Conservation (phyloP, 2,797 vertebrate genomes). For the Sphaeramia orbicularis region DNA sequence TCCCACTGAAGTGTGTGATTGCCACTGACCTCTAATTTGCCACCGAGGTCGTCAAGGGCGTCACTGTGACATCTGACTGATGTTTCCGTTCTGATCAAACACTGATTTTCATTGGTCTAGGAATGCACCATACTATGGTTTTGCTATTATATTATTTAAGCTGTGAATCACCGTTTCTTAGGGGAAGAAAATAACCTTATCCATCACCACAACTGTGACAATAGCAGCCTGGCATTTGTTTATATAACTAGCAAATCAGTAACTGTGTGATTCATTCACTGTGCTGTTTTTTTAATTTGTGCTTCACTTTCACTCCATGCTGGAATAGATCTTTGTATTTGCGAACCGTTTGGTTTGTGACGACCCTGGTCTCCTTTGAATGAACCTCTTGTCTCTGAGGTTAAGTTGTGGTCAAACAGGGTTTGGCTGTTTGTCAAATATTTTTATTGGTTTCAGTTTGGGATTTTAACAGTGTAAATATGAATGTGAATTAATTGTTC, state of each 20-base stretch:
- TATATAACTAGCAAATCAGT: slow-evolving; percentile 58
- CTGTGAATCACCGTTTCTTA: slow-evolving; percentile 47
- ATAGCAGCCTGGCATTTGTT: slow-evolving; percentile 39
- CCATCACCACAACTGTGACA: slow-evolving; percentile 35
- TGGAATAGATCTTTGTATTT: slow-evolving; percentile 39
- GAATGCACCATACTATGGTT: slow-evolving; percentile 17
- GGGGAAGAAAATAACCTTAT: slow-evolving; percentile 22
- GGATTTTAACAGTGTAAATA: slow-evolving; percentile 37
- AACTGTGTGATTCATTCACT: slow-evolving; percentile 49
- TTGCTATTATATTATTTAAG: slow-evolving; percentile 27
- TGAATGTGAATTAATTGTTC: slow-evolving; percentile 16
- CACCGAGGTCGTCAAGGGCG: background rate
- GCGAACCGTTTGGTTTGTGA: slow-evolving; percentile 34
- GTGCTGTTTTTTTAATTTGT: slow-evolving; percentile 46
- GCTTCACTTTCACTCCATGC: slow-evolving; percentile 23
- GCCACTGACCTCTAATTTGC: slow-evolving; percentile 4
- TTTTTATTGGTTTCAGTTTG: slow-evolving; percentile 29
- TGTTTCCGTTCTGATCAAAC: slow-evolving; percentile 32
- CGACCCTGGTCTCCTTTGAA: slow-evolving; percentile 35
- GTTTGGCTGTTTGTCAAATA: background rate
- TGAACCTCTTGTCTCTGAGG: slow-evolving; percentile 26
- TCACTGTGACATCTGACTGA: slow-evolving; percentile 5
- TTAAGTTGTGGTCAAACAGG: slow-evolving; percentile 25
- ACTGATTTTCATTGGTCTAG: slow-evolving; percentile 16
- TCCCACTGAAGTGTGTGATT: background rate